phyloP scores from a whole-genome alignment of 2,113 vertebrate genomes.

The Hypanus sabinus region DNA sequence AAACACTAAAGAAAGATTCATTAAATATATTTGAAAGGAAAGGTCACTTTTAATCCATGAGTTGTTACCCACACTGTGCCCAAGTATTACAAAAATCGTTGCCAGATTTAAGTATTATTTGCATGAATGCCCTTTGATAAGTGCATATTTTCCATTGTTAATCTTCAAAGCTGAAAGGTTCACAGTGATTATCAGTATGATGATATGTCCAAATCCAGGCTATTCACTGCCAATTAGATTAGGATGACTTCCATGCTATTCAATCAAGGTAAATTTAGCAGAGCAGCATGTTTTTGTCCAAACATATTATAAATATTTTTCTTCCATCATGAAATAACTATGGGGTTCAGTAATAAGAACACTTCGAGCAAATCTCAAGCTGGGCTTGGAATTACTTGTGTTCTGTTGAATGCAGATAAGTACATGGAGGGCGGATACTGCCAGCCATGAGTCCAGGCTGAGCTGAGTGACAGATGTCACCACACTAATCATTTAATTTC shows the following conservation, averaged over 20 bases:
- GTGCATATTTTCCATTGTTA: conserved; percentile 31
- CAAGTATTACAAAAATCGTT: conserved; percentile 22
- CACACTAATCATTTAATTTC: too few species aligned
- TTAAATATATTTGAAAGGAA: neutral
- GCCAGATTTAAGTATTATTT: conserved; percentile 33
- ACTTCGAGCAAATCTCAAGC: too few species aligned
- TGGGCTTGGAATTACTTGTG: too few species aligned
- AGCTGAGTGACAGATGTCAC: too few species aligned
- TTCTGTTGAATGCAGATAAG: too few species aligned
- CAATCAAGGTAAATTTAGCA: neutral
- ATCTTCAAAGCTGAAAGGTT: conserved; percentile 23
- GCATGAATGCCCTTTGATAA: conserved; percentile 2
- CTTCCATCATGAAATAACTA: neutral
- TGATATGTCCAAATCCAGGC: neutral
- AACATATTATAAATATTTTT: conserved; percentile 25
- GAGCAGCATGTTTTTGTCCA: neutral
- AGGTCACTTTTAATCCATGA: conserved; percentile 24
- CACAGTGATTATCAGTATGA: conserved; percentile 28
- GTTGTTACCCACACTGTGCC: neutral
- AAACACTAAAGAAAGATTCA: neutral
- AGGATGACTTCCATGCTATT: neutral
- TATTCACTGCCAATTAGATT: conserved; percentile 11
- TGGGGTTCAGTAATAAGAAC: neutral
- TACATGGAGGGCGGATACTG: too few species aligned
- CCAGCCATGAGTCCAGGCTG: too few species aligned